These are phyloP conservation scores for Stictocephala bisonia DNA, from an alignment of 2,888 invertebrate species.

Conservation along the genomic window DNA sequence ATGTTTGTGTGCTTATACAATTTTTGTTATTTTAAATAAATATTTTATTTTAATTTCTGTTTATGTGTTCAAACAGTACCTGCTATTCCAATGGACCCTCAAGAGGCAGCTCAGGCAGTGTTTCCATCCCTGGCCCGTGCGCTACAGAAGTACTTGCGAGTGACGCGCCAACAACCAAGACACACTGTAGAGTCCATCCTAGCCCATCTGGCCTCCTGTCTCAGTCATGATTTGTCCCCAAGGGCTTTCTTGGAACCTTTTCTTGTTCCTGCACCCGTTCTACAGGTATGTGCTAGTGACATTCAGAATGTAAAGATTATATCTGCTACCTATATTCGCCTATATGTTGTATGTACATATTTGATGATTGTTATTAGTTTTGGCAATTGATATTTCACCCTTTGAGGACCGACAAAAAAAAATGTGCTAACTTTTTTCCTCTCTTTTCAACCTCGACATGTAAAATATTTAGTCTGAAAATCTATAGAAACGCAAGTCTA, in stretches of 20 bases:
- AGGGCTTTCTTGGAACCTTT: constrained; percentile 96
- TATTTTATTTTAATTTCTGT: background rate
- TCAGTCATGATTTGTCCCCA: constrained; percentile 94
- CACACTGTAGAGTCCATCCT: constrained; percentile 95
- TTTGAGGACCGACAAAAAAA: too few relatives aligned
- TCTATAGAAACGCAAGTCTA: too few relatives aligned
- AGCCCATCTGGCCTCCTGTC: constrained; percentile 88
- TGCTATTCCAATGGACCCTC: constrained; percentile 89
- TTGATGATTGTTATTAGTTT: too few relatives aligned
- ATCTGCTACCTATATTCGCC: too few relatives aligned
- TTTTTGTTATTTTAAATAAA: too few relatives aligned
- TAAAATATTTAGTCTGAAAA: too few relatives aligned
- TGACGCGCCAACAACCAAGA: constrained; percentile 95
- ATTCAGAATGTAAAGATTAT: background rate
- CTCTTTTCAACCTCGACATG: too few relatives aligned
- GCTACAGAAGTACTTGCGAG: constrained; percentile 94
- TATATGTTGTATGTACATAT: too few relatives aligned
- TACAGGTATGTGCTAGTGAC: constrained; percentile 72
- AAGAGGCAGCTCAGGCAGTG: constrained; percentile 97
- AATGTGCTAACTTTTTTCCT: too few relatives aligned
- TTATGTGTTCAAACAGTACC: too few relatives aligned
- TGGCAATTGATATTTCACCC: too few relatives aligned
- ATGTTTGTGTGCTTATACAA: too few relatives aligned
- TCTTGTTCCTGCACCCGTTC: constrained; percentile 84
- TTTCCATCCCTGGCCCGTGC: constrained; percentile 97